Percentiles rank a stretch among this genome's conserved stretches.
These are phyloP conservation scores for Adelges cooleyi DNA, from an alignment of 1,140 invertebrate genomes.

Conservation along the genomic window DNA sequence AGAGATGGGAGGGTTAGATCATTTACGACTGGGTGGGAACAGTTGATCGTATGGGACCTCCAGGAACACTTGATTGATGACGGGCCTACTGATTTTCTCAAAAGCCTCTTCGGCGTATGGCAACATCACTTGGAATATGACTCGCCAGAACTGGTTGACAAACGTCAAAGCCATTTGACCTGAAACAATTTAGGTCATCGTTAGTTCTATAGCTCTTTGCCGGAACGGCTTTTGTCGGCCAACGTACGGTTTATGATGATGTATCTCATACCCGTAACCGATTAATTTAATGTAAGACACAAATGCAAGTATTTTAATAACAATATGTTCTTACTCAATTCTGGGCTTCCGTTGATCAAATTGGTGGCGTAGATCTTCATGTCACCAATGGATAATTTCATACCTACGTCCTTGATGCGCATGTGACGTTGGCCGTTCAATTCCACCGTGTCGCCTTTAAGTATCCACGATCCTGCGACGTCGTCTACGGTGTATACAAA, in stretches of 20 bases:
- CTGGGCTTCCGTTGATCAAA: constrained; percentile 34
- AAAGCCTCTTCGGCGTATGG: constrained; percentile 35
- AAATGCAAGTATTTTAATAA: too few relatives aligned
- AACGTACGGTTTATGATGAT: too few relatives aligned
- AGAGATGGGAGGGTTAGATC: not conserved
- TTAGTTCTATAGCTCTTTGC: too few relatives aligned
- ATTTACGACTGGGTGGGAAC: constrained; percentile 31
- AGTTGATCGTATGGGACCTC: constrained; percentile 35
- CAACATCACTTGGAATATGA: constrained; percentile 34
- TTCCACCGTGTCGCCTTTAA: constrained; percentile 33
- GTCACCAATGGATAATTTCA: constrained; percentile 33
- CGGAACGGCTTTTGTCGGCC: too few relatives aligned
- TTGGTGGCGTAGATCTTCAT: constrained; percentile 33
- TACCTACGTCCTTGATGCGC: constrained; percentile 33
- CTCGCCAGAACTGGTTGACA: constrained; percentile 35
- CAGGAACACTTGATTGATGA: constrained; percentile 35
- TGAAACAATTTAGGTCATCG: too few relatives aligned
- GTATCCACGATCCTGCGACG: constrained; percentile 34
- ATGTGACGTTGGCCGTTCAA: constrained; percentile 34
- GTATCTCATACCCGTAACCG: too few relatives aligned
- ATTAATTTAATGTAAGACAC: too few relatives aligned
- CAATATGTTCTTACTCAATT: constrained; percentile 33
- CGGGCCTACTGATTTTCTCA: constrained; percentile 32
- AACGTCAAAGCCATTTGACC: constrained; percentile 34
- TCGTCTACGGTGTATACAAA: constrained; percentile 31